A percentile compares a stretch with the other conserved stretches of the same genome.
phyloP scores from a whole-genome alignment of 2,113 vertebrate genomes.

The Neogale vison region DNA sequence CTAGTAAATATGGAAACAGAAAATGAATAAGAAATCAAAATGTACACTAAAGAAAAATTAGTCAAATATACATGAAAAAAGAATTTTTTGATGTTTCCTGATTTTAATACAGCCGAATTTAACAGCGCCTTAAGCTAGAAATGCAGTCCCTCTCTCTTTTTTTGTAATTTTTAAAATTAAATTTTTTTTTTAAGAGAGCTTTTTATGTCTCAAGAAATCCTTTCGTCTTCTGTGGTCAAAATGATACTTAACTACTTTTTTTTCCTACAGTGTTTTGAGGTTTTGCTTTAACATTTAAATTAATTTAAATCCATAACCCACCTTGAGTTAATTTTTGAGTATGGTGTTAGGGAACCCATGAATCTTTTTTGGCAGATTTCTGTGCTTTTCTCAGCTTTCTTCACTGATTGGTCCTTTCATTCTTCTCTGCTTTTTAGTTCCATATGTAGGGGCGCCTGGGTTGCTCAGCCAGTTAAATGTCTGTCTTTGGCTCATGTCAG shows the following conservation, averaged over 20 bases:
- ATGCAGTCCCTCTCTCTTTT: not conserved
- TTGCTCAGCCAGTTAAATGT: not conserved
- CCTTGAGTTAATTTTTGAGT: not conserved
- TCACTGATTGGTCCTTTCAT: not conserved
- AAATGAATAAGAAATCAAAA: not conserved
- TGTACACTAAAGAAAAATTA: not conserved
- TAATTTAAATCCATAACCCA: not conserved
- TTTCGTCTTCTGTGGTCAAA: not conserved
- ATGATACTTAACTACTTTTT: not conserved
- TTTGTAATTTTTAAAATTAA: not conserved
- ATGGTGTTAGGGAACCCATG: not conserved
- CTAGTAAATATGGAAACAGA: constrained; percentile 7
- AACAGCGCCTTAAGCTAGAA: not conserved
- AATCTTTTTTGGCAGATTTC: not conserved
- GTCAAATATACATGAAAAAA: not conserved
- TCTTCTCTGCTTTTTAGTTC: not conserved
- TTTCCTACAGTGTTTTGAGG: not conserved
- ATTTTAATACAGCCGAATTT: not conserved
- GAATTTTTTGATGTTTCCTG: not conserved
- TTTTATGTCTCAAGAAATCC: not conserved
- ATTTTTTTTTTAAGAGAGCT: not conserved
- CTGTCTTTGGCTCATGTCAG: not conserved
- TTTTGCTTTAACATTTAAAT: not conserved
- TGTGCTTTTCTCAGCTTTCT: not conserved
- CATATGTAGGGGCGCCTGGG: not conserved